Evolutionary conservation across 1,140 invertebrate species (phyloP).

Genomic region (Amyelois transitella): DNA sequence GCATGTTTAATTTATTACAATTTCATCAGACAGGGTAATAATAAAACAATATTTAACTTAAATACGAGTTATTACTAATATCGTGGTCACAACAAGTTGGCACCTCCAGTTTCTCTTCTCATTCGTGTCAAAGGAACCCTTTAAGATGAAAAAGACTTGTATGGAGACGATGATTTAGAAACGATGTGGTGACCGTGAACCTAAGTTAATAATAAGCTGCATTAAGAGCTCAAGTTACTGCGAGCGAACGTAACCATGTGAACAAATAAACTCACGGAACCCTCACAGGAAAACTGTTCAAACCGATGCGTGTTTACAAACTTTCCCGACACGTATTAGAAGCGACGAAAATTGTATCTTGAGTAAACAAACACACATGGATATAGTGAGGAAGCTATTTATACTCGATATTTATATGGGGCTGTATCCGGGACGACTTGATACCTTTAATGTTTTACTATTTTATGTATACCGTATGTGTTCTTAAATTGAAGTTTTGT

Average conservation of each 20-base stretch:
- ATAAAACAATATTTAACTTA: no score
- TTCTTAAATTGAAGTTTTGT: background rate
- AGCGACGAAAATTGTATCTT: slow-evolving; percentile 10
- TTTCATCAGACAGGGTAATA: background rate
- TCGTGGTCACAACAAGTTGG: no score
- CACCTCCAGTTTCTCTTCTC: no score
- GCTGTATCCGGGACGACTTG: background rate
- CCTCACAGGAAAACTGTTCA: slow-evolving; percentile 10
- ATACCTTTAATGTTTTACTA: background rate
- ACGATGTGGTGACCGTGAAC: background rate
- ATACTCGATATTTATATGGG: background rate
- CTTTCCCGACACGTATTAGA: slow-evolving; percentile 12
- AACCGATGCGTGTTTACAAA: slow-evolving; percentile 21
- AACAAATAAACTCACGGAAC: slow-evolving; percentile 17
- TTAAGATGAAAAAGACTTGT: no score
- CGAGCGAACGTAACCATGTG: slow-evolving; percentile 10
- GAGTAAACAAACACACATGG: background rate
- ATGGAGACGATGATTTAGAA: no score
- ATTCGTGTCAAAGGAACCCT: no score
- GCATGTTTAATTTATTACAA: background rate
- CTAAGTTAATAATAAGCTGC: background rate
- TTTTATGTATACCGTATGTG: background rate
- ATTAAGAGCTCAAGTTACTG: background rate
- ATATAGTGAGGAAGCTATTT: background rate
- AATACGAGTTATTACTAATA: no score